A percentile compares a stretch with the other conserved stretches of the same genome.
Conservation (phyloP, 2,888 invertebrate genomes). For the Syrista parreyssii region DNA sequence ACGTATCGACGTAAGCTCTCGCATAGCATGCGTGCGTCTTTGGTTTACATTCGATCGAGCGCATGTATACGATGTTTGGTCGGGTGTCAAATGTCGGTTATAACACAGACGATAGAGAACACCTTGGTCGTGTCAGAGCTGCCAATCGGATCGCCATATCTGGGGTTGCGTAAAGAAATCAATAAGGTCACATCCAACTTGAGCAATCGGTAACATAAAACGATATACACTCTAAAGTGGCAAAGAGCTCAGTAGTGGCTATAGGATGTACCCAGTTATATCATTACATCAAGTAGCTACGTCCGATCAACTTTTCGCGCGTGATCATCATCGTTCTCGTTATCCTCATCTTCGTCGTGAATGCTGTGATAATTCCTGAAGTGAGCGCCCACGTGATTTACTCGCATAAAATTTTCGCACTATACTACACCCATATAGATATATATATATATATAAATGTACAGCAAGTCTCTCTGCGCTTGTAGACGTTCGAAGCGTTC, state of each 20-base stretch:
- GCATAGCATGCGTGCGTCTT: neutral
- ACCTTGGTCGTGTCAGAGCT: slow-evolving; percentile 33
- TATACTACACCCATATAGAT: neutral
- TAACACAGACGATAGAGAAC: slow-evolving; percentile 24
- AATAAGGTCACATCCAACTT: neutral
- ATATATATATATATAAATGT: neutral
- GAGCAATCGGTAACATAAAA: neutral
- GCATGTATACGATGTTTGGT: slow-evolving; percentile 23
- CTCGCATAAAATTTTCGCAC: neutral
- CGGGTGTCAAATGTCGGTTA: slow-evolving; percentile 34
- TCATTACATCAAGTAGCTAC: slow-evolving; percentile 42
- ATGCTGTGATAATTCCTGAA: slow-evolving; percentile 1
- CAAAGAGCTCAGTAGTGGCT: slow-evolving; percentile 14
- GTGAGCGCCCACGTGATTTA: neutral
- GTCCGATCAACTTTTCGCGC: slow-evolving; percentile 41
- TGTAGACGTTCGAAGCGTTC: slow-evolving; percentile 9
- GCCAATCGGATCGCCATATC: slow-evolving; percentile 18
- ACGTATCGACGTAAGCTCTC: neutral
- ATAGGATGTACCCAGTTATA: slow-evolving; percentile 58
- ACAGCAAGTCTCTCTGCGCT: neutral
- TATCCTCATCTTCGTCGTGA: slow-evolving; percentile 1
- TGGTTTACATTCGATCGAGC: neutral
- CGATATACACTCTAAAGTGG: neutral
- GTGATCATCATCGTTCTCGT: slow-evolving; percentile 5
- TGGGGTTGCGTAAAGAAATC: neutral